These are phyloP conservation scores for Stichodactyla mertensii DNA, from an alignment of 64 coral and sea anemone genomes.

Conservation along the genomic window DNA sequence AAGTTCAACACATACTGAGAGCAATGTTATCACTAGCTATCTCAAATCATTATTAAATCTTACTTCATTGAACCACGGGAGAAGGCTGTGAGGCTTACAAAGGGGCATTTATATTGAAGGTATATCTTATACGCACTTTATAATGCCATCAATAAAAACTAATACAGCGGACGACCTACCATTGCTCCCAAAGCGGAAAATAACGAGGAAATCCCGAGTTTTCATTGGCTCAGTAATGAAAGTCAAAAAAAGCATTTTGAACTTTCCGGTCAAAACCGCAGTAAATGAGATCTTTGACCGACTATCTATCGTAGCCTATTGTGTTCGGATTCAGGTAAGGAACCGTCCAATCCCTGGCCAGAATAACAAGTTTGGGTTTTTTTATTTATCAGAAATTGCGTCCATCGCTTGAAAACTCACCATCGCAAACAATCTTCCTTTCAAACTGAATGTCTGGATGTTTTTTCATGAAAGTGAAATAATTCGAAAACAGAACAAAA, in stretches of 20 bases:
- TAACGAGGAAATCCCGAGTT: not conserved
- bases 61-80: not conserved
- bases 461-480: not conserved
- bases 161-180: not conserved
- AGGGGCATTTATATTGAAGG: not conserved
- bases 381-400: not conserved
- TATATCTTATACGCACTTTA: not conserved
- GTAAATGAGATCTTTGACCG: not conserved
- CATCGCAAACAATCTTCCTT: not conserved
- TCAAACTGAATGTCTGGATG: not conserved
- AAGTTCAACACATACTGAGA: not conserved
- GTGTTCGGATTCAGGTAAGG: not conserved
- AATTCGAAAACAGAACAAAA: not conserved
- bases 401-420: not conserved
- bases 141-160: not conserved
- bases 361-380: not conserved
- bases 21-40: not conserved
- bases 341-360: not conserved
- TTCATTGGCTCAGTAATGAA: not conserved
- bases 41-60: not conserved
- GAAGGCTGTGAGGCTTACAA: not conserved
- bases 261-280: not conserved
- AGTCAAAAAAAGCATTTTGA: not conserved
- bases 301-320: slow-evolving; percentile 7
- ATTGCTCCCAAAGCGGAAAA: not conserved